Conservation (phyloP, 2,888 invertebrate species). For the Eremobia ochroleuca region DNA sequence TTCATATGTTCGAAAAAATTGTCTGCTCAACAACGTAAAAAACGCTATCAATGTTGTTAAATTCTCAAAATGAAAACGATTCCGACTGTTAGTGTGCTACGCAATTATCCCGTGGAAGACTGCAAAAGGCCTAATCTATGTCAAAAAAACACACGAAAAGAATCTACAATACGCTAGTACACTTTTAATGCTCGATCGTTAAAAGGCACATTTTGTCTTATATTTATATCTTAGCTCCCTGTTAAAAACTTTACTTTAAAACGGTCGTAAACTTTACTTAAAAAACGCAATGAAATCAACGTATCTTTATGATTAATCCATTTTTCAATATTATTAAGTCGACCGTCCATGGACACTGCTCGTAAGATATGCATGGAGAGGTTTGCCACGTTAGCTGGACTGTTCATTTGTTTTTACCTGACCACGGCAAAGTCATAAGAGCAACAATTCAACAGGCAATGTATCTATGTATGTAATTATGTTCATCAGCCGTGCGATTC, state of each 20-base stretch:
- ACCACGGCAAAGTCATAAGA: neutral
- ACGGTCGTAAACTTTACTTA: constrained; percentile 27
- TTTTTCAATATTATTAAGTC: constrained; percentile 20
- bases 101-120: too few species aligned
- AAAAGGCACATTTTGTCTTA: constrained; percentile 29
- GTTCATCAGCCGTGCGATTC: too few species aligned
- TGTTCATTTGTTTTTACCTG: neutral
- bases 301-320: constrained; percentile 21
- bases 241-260: constrained; percentile 33
- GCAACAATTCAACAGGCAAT: neutral
- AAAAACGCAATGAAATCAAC: constrained; percentile 46
- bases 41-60: too few species aligned
- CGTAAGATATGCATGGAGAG: neutral
- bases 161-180: too few species aligned
- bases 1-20: too few species aligned
- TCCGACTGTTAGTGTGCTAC: too few species aligned
- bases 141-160: neutral
- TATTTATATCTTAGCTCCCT: constrained; percentile 24
- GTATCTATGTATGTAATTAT: neutral
- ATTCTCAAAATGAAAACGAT: too few species aligned
- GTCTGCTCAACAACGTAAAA: too few species aligned
- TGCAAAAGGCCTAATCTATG: neutral
- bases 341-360: neutral
- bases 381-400: neutral
- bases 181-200: constrained; percentile 26